Base-by-base conservation (phyloP, 2,113 vertebrate genomes). In the Astatoreochromis straeleni region DNA sequence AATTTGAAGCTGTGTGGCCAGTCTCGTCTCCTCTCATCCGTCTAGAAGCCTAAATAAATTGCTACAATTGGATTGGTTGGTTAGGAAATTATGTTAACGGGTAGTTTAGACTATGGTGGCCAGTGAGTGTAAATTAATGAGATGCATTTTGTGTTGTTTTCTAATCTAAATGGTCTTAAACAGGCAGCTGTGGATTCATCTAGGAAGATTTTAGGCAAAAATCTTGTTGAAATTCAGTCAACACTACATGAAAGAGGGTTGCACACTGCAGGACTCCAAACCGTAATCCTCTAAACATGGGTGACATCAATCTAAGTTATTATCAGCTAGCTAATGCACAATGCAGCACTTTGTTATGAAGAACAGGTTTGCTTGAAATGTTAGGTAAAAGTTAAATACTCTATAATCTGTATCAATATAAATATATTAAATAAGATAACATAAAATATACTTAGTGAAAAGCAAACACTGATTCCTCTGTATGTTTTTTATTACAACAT, bases 261-360 rank as follows among this genome's bases (percentile, higher is more conserved):
- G 17, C 17, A 38, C 60, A 12, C 60, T 65, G 60, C 60, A 65
- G 2, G 60, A 65, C 60, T 65, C 60, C 9, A 58, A 58, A 58
- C 24, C 0, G 55, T 29, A 58, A 58, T 58, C 55, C 13, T 58
- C 24, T 58, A 58, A 58, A 58, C 55, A 58, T 29, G 0, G 55
- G 24, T 5, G 55, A 58, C 24, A 29, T 29, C 7, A 2, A 0
- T 58, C 55, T 5, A 29, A 58, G 55, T 58, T 58, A 58, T 58
- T 58, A 58, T 29, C 55, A 58, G 24, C 55, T 16, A 58, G 55
- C 55, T 58, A 29, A 58, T 58, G 55, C 26, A 58, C 26, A 58
- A 29, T 29, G 55, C 55, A 58, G 26, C 0, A 5, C 26, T 58
- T 16, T 58, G 26, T 58, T 58, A 29, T 58, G 26, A 58, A 6